Evolutionary conservation across 2,888 invertebrate species (phyloP).

Genomic region (Rhingia campestris): DNA sequence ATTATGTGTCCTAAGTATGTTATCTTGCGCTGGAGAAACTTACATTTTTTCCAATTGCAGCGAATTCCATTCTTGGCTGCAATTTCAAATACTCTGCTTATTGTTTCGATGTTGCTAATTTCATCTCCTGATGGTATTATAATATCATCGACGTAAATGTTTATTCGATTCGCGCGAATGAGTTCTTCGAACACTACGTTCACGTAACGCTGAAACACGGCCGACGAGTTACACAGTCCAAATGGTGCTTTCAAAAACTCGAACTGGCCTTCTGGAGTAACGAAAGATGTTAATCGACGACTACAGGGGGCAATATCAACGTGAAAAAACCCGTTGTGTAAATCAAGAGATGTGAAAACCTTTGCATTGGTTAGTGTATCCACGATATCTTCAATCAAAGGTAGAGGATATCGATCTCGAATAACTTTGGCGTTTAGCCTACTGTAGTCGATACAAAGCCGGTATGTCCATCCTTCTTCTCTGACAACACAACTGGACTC

Average conservation of each 20-base stretch:
- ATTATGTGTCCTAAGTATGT: background rate
- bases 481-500: no score
- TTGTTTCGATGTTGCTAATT: slow-evolving; percentile 5
- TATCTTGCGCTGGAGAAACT: slow-evolving; percentile 5
- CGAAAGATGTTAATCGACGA: slow-evolving; percentile 79
- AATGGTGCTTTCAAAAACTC: slow-evolving; percentile 77
- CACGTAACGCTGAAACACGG: no score
- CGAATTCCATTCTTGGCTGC: slow-evolving; percentile 5
- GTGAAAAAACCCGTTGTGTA: slow-evolving; percentile 14
- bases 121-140: slow-evolving; percentile 11
- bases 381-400: slow-evolving; percentile 32
- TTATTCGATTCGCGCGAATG: no score
- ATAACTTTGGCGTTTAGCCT: slow-evolving; percentile 24
- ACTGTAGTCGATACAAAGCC: no score
- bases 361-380: slow-evolving; percentile 72
- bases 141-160: slow-evolving; percentile 14
- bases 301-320: background rate
- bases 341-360: slow-evolving; percentile 76
- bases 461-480: no score
- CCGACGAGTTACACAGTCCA: slow-evolving; percentile 77
- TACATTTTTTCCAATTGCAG: slow-evolving; percentile 8
- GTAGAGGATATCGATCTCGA: slow-evolving; percentile 30
- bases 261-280: slow-evolving; percentile 79
- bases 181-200: no score
- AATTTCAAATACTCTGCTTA: background rate